These are phyloP conservation scores for Zapornia atra DNA, from an alignment of 2,113 vertebrate species.

Conservation along the genomic window DNA sequence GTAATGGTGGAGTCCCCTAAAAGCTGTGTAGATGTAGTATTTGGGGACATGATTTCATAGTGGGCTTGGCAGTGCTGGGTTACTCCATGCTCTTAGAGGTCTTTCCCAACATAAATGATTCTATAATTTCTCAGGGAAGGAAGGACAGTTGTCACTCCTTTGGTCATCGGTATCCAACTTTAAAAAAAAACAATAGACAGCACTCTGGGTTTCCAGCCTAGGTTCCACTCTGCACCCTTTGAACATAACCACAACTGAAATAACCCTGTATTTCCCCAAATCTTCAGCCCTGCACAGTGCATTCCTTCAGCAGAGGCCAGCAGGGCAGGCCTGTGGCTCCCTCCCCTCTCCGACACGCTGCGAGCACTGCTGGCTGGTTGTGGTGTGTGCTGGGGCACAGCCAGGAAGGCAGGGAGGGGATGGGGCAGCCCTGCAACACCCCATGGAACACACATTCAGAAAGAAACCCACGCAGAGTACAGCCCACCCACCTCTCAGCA, in stretches of 20 bases:
- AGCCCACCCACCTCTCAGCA: not conserved
- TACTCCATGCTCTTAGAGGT: too few relatives aligned
- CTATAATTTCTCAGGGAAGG: not conserved
- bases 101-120: too few relatives aligned
- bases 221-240: not conserved
- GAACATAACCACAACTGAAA: not conserved
- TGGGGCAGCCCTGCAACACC: not conserved
- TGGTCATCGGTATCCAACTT: not conserved
- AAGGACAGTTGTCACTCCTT: not conserved
- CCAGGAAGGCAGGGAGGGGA: not conserved
- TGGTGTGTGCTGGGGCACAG: not conserved
- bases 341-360: rapidly evolving
- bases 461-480: not conserved
- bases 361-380: not conserved
- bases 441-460: not conserved
- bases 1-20: too few relatives aligned
- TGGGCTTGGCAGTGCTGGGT: too few relatives aligned
- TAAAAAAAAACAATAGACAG: not conserved
- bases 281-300: not conserved
- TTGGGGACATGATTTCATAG: too few relatives aligned
- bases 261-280: not conserved
- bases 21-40: too few relatives aligned
- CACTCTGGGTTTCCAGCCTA: not conserved
- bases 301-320: not conserved
- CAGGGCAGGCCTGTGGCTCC: not conserved